Evolutionary conservation across 1,140 invertebrate species (phyloP), one percentile per base, ranked within the genome.

Genomic region (Microplitis demolitor): DNA sequence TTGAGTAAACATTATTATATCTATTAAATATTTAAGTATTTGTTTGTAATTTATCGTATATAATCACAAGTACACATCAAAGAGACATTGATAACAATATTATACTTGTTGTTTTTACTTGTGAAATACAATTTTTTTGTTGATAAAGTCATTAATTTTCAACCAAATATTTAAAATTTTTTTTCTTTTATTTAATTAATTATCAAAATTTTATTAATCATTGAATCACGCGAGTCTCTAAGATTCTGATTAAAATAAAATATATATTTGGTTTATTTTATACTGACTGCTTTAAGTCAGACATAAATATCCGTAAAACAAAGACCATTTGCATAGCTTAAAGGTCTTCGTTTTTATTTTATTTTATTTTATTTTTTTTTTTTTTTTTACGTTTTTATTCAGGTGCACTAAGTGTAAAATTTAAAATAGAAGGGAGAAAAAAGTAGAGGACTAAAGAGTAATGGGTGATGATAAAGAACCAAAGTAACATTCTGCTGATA

Each of bases 351-450:
- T 24, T 24, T 24, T 24, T 24, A 24, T 24, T 24, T 24, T 24
- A 24, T 24, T 24, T 24, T 24, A 24, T 24, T 24, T 24, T 24
- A 1, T 24, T 24, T 24, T 24, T 24, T 24, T 24, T 24, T 24
- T 24, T 24, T 24, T 24, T 24, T 24, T 24, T 24, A 24, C 24
- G 39, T 11, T 67, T 13, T 24, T 67, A 53, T 67, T 53, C 50
- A 67, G 66, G 24, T 67, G 39, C 66, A 67, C 66, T 45, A 11
- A 11, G 39, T 45, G 39, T 45, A 54, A 67, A 50, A 33, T 51
- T 31, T 33, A n/a, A 67, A 50, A 33, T 50, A 51, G 66, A 67
- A 35, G 16, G 45, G 35, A 64, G n/a, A 16, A 37, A 64, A 35
- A 39, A 14, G 13, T n/a, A 64, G 37, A 64, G 34, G 5, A 37